phyloP scores from a whole-genome alignment of 2,113 vertebrate genomes.

The Embiotoca jacksoni region DNA sequence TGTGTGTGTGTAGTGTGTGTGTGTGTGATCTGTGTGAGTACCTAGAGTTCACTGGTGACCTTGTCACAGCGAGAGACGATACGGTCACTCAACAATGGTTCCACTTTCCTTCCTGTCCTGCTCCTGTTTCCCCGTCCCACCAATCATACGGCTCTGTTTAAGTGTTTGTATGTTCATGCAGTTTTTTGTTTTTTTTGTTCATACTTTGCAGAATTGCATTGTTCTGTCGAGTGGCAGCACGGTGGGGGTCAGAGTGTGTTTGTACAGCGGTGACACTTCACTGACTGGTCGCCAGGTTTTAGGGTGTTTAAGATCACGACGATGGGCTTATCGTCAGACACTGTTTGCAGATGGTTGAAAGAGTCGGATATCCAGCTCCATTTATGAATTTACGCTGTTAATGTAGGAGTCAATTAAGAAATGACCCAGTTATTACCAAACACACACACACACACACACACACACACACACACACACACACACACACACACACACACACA shows the following conservation, averaged over 20 bases:
- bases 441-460: no score
- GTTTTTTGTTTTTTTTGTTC: conserved; percentile 45
- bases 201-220: conserved; percentile 68
- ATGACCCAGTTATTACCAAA: no score
- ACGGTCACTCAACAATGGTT: conserved; percentile 81
- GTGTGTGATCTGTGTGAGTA: conserved; percentile 34
- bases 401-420: neutral
- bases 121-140: conserved; percentile 73
- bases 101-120: conserved; percentile 81
- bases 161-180: conserved; percentile 70
- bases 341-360: conserved; percentile 25
- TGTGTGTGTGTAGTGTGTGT: neutral
- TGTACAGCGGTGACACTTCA: conserved; percentile 72
- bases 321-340: neutral
- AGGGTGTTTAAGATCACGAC: conserved; percentile 32
- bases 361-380: conserved; percentile 22
- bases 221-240: conserved; percentile 71
- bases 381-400: neutral
- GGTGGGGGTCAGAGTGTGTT: conserved; percentile 79
- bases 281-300: conserved; percentile 33
- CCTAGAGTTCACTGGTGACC: conserved; percentile 68
- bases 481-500: neutral
- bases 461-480: no score
- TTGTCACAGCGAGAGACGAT: conserved; percentile 79
- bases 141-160: conserved; percentile 61